Evolutionary conservation across 2,888 invertebrate species (phyloP), one percentile per base, ranked within the genome.

Genomic region (Apodemia mormo): DNA sequence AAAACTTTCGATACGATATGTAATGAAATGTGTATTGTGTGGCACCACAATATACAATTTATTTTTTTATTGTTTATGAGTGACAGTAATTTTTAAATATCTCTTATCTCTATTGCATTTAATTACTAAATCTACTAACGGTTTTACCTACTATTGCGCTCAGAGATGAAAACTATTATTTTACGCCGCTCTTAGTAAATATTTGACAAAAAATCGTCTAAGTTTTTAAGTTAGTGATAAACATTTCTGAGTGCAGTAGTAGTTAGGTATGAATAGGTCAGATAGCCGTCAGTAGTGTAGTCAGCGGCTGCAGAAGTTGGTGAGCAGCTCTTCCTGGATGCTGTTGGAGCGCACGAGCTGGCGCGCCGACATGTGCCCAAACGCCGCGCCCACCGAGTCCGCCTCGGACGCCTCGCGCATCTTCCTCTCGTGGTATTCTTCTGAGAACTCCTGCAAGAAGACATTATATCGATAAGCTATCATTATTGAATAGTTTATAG

Each of bases 281-380:
- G 9, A 22, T 22, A 54, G 8, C 40, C 40, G 40, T 40, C 6
- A 40, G 54, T 7, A 8, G 54, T 7, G 2, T 1, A 10, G 43
- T 70, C 80, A 88, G 71, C 85, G 88, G 54, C 79, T 81, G 68
- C 76, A 74, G 73, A 76, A 77, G 82, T 81, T 92, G 76, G 92
- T 92, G 76, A 95, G 94, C 78, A 97, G 94, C 88, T 97, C 97
- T 82, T 97, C 97, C 85, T 97, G 96, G 90, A 97, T 96, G 94
- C 97, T 97, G 89, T 96, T 96, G 74, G 97, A 97, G 85, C 97
- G 92, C 78, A 95, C 91, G 74, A 96, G 94, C 76, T 94, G 94
- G 61, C 95, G 88, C 66, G 95, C 90, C 14, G 94, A 89, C 6
- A 92, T 83, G 71, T 92, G 93, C 56, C 95, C 95, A 82, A 94